These are phyloP conservation scores for Helarctos malayanus DNA, from an alignment of 2,797 vertebrate genomes.

Conservation along the genomic window DNA sequence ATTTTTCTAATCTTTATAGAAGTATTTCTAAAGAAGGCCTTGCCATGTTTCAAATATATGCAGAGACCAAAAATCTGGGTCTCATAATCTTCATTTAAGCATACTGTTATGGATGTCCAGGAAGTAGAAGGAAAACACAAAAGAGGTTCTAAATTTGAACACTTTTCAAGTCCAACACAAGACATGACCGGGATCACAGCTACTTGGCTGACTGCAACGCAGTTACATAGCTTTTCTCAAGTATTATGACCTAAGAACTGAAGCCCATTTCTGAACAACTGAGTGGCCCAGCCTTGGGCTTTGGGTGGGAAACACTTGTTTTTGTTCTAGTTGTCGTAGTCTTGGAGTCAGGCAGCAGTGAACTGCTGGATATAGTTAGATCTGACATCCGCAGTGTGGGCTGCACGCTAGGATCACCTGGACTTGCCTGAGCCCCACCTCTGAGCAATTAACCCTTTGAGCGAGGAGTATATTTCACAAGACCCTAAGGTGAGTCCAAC, in stretches of 20 bases:
- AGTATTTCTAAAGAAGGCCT: slow-evolving; percentile 64
- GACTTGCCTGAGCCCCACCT: not conserved
- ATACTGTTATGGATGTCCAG: slow-evolving; percentile 37
- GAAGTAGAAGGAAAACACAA: slow-evolving; percentile 41
- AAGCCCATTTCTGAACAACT: slow-evolving; percentile 59
- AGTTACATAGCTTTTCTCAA: slow-evolving; percentile 45
- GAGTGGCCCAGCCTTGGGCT: not conserved
- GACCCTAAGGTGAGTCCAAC: not conserved
- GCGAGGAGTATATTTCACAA: not conserved
- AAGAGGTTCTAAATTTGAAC: slow-evolving; percentile 57
- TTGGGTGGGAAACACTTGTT: slow-evolving; percentile 42
- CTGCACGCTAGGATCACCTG: not conserved
- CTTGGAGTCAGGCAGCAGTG: slow-evolving; percentile 14
- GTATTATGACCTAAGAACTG: slow-evolving; percentile 67
- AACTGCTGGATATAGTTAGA: not conserved
- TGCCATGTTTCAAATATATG: slow-evolving; percentile 57
- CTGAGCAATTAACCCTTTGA: not conserved
- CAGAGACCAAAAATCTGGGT: slow-evolving; percentile 48
- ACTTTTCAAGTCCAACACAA: slow-evolving; percentile 57
- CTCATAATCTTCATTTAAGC: slow-evolving; percentile 63
- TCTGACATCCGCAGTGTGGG: not conserved
- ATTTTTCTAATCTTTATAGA: slow-evolving; percentile 23
- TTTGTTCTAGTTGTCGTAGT: slow-evolving; percentile 53
- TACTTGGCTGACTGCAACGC: slow-evolving; percentile 30
- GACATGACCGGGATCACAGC: slow-evolving; percentile 49